Conservation (phyloP, 1,140 invertebrate species). For the Calliphora vicina region DNA sequence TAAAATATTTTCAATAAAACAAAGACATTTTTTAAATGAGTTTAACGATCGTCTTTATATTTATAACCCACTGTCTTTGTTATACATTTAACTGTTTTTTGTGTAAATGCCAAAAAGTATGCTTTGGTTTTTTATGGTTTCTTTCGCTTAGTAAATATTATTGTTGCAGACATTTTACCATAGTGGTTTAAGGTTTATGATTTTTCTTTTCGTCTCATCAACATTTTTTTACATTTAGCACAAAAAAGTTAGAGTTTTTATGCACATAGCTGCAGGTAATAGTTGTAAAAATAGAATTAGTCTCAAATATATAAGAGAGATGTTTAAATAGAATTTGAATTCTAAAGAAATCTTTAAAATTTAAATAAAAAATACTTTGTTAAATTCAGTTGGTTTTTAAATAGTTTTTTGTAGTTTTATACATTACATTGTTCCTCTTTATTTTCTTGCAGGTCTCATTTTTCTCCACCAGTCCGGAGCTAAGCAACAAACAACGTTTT, state of each 20-base stretch:
- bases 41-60: too few species aligned
- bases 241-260: neutral
- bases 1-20: too few species aligned
- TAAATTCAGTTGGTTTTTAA: too few species aligned
- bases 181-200: neutral
- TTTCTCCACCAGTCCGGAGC: constrained; percentile 93
- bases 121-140: neutral
- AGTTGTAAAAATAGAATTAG: neutral
- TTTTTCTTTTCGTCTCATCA: neutral
- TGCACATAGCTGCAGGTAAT: neutral
- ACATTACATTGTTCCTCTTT: too few species aligned
- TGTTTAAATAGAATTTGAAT: neutral
- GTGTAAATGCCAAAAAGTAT: neutral
- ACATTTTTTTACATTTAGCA: neutral
- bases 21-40: too few species aligned
- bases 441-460: constrained; percentile 81
- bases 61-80: too few species aligned
- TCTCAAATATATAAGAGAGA: too few species aligned
- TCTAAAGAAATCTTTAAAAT: neutral
- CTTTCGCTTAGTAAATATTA: too few species aligned
- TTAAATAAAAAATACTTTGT: too few species aligned
- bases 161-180: neutral
- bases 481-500: constrained; percentile 94
- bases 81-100: too few species aligned
- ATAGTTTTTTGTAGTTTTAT: too few species aligned